Percentiles rank a stretch among this genome's conserved stretches.
Conservation (phyloP, 2,888 invertebrate species). For the Folsomia candida region DNA sequence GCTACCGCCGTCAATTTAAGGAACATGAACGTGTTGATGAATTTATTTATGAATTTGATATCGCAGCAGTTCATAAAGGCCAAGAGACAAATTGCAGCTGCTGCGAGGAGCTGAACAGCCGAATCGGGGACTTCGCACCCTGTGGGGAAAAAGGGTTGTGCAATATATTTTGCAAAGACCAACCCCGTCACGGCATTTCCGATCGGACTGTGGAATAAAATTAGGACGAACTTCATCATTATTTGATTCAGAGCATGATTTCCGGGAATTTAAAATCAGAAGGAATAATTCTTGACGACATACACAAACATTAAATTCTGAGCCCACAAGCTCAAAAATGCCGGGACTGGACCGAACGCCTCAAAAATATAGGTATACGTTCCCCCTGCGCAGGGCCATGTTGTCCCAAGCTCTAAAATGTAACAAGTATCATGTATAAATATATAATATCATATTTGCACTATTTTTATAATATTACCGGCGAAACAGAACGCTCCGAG, state of each 20-base stretch:
- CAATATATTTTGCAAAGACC: constrained; percentile 42
- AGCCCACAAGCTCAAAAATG: constrained; percentile 44
- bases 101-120: constrained; percentile 36
- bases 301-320: constrained; percentile 38
- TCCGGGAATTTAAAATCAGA: not conserved
- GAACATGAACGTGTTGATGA: constrained; percentile 42
- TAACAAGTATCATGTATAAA: not conserved
- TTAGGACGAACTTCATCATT: not conserved
- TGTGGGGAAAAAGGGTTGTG: constrained; percentile 41
- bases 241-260: not conserved
- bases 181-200: constrained; percentile 44
- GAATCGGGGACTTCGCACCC: constrained; percentile 40
- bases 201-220: constrained; percentile 35
- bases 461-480: not conserved
- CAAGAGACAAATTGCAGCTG: constrained; percentile 32
- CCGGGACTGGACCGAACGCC: constrained; percentile 39
- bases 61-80: constrained; percentile 44
- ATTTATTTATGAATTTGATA: constrained; percentile 32
- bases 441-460: not conserved
- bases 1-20: constrained; percentile 43
- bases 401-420: constrained; percentile 24
- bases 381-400: constrained; percentile 43
- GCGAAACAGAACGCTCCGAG: constrained; percentile 45
- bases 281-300: constrained; percentile 7
- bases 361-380: constrained; percentile 41